phyloP scores from a whole-genome alignment of 1,140 invertebrate species.

The Lineus longissimus region DNA sequence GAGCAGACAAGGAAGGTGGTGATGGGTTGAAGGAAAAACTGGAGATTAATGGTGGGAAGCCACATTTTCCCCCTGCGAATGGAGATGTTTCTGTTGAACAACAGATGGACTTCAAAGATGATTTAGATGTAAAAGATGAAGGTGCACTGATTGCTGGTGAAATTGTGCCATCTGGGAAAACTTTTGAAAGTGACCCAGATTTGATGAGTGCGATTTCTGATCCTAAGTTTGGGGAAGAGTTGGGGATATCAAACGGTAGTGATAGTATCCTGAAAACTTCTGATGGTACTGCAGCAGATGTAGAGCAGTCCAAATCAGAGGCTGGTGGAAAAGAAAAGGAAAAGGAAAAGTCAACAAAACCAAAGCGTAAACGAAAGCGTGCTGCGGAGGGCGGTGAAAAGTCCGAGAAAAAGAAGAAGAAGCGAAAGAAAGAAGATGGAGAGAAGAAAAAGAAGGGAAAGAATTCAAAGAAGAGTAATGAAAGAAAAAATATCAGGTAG shows the following conservation, averaged over 20 bases:
- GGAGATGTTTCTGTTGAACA: not conserved
- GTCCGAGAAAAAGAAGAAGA: slow-evolving; percentile 12
- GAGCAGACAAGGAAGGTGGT: slow-evolving; percentile 12
- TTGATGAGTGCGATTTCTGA: not conserved
- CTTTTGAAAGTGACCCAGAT: slow-evolving; percentile 29
- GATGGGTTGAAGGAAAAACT: slow-evolving; percentile 16
- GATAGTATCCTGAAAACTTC: slow-evolving; percentile 7
- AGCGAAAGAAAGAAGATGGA: slow-evolving; percentile 2
- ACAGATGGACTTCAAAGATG: slow-evolving; percentile 5
- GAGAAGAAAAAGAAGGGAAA: slow-evolving; percentile 13
- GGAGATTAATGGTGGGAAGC: slow-evolving; percentile 12
- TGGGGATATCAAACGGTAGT: slow-evolving; percentile 18
- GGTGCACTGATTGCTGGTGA: slow-evolving; percentile 11
- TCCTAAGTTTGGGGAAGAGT: slow-evolving; percentile 2
- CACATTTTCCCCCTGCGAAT: slow-evolving; percentile 17
- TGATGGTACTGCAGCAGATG: slow-evolving; percentile 25
- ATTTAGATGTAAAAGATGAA: slow-evolving; percentile 10
- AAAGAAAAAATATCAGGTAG: slow-evolving; percentile 22
- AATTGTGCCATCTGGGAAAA: slow-evolving; percentile 27
- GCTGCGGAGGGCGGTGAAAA: slow-evolving; percentile 11
- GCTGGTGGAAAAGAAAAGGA: slow-evolving; percentile 6
- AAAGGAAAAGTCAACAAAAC: slow-evolving; percentile 17
- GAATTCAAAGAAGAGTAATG: slow-evolving; percentile 25
- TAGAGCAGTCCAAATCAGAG: slow-evolving; percentile 49
- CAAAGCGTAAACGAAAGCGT: slow-evolving; percentile 59